Base-by-base conservation (phyloP, 1,140 invertebrate species). In the Leptinotarsa lineolata region DNA sequence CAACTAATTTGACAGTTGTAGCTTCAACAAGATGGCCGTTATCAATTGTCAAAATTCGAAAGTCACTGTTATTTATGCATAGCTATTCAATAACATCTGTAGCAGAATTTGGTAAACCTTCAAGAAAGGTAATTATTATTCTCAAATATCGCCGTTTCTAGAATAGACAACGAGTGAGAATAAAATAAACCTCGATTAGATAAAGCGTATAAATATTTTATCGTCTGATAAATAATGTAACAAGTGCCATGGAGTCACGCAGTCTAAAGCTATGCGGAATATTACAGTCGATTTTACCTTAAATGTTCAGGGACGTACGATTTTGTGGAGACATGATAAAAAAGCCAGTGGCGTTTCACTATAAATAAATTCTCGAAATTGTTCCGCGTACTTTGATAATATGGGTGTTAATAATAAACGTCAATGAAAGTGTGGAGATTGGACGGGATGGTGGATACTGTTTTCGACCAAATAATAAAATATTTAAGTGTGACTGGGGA, bases 181-280 rank as follows among this genome's bases (percentile, higher is more conserved):
- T 18, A n/a, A 54, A 54, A 54, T 54, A 54, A 12, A 13, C 48
- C 48, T 4, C 18, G 64, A 66, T 66, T 66, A 66, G 64, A 66
- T 66, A 66, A 66, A 66, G 39, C 39, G 15, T 18, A 66, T 66
- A 66, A 66, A 66, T 44, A 66, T 66, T 66, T 66, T 66, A 66
- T 12, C 39, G 64, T 30, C 64, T 46, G n/a, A 66, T 66, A 66
- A 66, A 66, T 66, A 66, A 66, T 66, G 18, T 39, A 44, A 39
- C 64, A 66, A 39, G 15, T 39, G 61, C 3, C 15, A 5, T 30
- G 64, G 64, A 66, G 64, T 66, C 64, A 66, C 22, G 64, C 64
- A 66, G 64, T 66, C 64, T 66, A 20, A 30, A 39, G 16, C 22
- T 24, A 12, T 66, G 64, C 16, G 64, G 64, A 66, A 66, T 39